Evolutionary conservation across 2,797 vertebrate genomes (phyloP).

Genomic region (Lacerta bilineata): DNA sequence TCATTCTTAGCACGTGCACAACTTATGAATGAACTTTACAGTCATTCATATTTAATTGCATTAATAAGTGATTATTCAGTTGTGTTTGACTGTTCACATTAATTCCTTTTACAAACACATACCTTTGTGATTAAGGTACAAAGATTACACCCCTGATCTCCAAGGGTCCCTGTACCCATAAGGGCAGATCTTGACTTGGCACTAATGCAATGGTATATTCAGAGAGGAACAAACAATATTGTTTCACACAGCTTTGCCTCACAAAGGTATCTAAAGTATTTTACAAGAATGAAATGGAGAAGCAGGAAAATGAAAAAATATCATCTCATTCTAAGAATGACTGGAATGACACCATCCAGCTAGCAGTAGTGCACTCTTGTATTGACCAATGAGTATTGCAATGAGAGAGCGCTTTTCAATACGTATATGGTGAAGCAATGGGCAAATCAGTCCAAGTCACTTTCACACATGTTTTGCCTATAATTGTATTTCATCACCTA

Average conservation of each 20-base stretch:
- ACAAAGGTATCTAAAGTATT: background rate
- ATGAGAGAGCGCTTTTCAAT: background rate
- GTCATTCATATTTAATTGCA: background rate
- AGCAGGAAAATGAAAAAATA: background rate
- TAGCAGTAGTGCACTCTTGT: background rate
- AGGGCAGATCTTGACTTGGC: background rate
- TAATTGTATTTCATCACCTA: background rate
- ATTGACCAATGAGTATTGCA: background rate
- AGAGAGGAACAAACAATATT: background rate
- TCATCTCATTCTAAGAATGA: background rate
- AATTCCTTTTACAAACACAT: background rate
- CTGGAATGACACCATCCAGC: background rate
- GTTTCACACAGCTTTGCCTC: background rate
- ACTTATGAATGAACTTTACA: background rate
- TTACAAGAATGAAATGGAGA: background rate
- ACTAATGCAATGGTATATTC: background rate
- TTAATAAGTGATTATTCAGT: conserved; percentile 21
- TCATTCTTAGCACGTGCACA: background rate
- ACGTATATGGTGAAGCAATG: background rate
- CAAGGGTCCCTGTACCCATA: background rate
- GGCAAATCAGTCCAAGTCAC: background rate
- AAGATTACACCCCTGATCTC: background rate
- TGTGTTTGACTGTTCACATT: background rate
- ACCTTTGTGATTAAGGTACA: background rate
- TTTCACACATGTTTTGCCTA: background rate